Evolutionary conservation across 2,797 vertebrate genomes (phyloP).

Genomic region (Threskiornis aethiopicus): DNA sequence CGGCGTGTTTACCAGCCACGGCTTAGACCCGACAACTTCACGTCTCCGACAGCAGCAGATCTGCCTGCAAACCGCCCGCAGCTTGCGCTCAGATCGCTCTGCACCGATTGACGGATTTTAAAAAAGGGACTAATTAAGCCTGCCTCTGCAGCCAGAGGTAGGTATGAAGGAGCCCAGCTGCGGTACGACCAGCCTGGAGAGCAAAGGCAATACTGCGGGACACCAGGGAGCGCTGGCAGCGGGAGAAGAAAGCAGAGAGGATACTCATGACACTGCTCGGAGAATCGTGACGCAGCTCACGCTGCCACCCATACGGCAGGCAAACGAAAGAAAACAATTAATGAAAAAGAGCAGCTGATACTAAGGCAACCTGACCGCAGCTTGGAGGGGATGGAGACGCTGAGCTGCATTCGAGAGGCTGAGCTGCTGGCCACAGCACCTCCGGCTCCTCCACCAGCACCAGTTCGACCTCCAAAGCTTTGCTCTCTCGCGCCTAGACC

Average conservation of each 20-base stretch:
- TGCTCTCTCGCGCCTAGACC: neutral
- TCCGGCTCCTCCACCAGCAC: neutral
- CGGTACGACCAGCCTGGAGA: neutral
- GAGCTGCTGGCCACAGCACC: neutral
- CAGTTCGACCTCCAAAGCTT: neutral
- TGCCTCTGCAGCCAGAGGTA: neutral
- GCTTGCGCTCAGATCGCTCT: neutral
- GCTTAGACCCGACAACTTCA: neutral
- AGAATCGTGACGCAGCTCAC: neutral
- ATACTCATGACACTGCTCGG: neutral
- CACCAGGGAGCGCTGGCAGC: neutral
- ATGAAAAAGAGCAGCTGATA: neutral
- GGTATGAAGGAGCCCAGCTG: neutral
- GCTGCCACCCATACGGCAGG: neutral
- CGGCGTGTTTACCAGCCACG: rapidly evolving
- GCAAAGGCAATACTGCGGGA: neutral
- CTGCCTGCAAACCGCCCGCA: neutral
- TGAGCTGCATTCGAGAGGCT: rapidly evolving
- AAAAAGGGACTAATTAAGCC: neutral
- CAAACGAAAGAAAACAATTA: neutral
- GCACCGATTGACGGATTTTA: too few species aligned
- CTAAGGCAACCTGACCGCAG: neutral
- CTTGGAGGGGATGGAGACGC: neutral
- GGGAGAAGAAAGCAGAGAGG: neutral
- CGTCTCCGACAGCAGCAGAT: neutral